Conservation (phyloP, 2,888 invertebrate genomes). For the Cryptocephalus primarius region DNA sequence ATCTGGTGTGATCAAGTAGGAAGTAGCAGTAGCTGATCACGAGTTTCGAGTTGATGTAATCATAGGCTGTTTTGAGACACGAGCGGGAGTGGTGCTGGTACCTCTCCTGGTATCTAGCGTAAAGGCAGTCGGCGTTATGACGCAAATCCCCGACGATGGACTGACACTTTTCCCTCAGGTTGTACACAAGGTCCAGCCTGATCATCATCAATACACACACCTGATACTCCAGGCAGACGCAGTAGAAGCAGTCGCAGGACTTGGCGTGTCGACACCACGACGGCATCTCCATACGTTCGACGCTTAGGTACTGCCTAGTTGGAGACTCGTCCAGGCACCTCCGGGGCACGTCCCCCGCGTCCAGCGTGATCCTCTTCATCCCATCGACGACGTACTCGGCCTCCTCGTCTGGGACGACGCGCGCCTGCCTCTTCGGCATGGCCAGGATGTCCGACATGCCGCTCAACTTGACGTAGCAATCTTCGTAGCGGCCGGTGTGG, state of each 20-base stretch:
- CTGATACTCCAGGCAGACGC: conserved; percentile 22
- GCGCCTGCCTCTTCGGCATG: conserved; percentile 7
- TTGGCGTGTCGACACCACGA: conserved; percentile 16
- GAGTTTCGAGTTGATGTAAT: no score
- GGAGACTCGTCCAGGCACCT: conserved; percentile 16
- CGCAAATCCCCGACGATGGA: conserved; percentile 14
- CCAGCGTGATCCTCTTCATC: conserved; percentile 7
- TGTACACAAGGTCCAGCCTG: conserved; percentile 19
- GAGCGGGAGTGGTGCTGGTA: conserved; percentile 5
- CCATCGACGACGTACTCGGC: conserved; percentile 5
- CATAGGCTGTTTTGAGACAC: no score
- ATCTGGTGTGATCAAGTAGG: no score
- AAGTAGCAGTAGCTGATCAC: no score
- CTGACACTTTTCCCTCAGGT: conserved; percentile 12
- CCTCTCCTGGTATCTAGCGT: conserved; percentile 11
- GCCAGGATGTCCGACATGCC: conserved; percentile 23
- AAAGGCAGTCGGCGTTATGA: conserved; percentile 14
- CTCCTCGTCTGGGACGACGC: background rate
- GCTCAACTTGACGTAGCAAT: conserved; percentile 25
- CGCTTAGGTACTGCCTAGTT: conserved; percentile 12
- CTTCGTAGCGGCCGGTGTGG: conserved; percentile 19
- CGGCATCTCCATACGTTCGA: conserved; percentile 8
- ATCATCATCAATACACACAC: conserved; percentile 16
- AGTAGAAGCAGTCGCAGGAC: conserved; percentile 22
- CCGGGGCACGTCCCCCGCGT: conserved; percentile 13